These are phyloP conservation scores for Ecliptopera silaceata DNA, from an alignment of 2,888 invertebrate species.

Conservation along the genomic window DNA sequence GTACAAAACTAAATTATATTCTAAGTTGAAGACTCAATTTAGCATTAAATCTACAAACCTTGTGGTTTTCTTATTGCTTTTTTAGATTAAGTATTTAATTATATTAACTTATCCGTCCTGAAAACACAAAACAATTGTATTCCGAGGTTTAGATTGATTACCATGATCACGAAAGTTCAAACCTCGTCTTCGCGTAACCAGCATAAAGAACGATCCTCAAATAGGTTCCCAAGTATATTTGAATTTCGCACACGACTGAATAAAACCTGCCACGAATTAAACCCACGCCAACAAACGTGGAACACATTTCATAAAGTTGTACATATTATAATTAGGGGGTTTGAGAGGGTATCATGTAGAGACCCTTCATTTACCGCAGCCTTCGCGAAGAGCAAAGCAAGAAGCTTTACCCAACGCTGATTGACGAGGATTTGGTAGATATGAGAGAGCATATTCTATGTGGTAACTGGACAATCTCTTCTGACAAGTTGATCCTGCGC, in stretches of 20 bases:
- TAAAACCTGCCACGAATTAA: constrained; percentile 33
- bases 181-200: too few species aligned
- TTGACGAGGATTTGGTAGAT: not conserved
- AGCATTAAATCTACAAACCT: too few species aligned
- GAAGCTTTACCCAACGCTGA: not conserved
- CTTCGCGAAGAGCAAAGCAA: not conserved
- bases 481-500: not conserved
- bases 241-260: constrained; percentile 35
- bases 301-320: constrained; percentile 34
- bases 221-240: constrained; percentile 5
- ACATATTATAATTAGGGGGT: constrained; percentile 30
- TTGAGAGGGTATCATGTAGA: constrained; percentile 29
- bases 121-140: too few species aligned
- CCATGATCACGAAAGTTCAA: too few species aligned
- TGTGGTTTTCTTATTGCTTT: too few species aligned
- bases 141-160: too few species aligned
- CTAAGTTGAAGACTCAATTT: too few species aligned
- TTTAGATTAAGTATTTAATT: too few species aligned
- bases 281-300: constrained; percentile 20
- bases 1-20: too few species aligned
- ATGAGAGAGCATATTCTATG: not conserved
- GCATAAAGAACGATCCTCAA: not conserved
- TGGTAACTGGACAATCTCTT: not conserved
- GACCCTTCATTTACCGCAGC: constrained; percentile 20
- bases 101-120: too few species aligned